Evolutionary conservation across 2,797 vertebrate genomes (phyloP).

Genomic region (Miichthys miiuy): DNA sequence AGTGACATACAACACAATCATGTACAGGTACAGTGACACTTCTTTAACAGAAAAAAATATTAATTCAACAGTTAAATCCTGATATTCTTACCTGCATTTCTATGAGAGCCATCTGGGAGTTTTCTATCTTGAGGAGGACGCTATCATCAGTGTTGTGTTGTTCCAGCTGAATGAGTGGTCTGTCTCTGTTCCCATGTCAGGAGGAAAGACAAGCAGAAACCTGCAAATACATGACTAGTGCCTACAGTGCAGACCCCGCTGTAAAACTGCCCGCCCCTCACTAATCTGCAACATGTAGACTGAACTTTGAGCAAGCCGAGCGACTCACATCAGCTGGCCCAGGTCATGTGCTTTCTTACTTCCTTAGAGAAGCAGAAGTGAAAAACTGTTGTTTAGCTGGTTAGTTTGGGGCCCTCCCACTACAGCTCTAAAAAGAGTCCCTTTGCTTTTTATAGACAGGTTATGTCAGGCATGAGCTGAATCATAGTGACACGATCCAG

Average conservation of each 20-base stretch:
- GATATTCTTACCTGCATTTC: conserved; percentile 74
- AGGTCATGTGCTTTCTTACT: conserved; percentile 85
- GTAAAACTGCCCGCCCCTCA: conserved; percentile 46
- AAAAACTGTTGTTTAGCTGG: conserved; percentile 74
- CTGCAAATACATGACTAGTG: conserved; percentile 62
- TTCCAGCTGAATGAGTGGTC: conserved; percentile 36
- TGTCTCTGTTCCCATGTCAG: conserved; percentile 66
- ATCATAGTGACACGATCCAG: conserved; percentile 28
- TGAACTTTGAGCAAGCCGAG: conserved; percentile 85
- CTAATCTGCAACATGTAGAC: conserved; percentile 75
- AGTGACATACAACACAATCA: neutral
- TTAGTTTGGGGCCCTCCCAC: conserved; percentile 67
- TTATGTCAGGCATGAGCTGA: conserved; percentile 32
- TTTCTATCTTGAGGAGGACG: conserved; percentile 36
- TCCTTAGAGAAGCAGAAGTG: conserved; percentile 85
- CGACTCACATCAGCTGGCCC: conserved; percentile 81
- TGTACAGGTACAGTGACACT: neutral
- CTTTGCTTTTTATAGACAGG: conserved; percentile 58
- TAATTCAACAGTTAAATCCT: neutral
- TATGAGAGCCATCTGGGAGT: conserved; percentile 72
- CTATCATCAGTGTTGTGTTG: conserved; percentile 44
- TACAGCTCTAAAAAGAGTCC: conserved; percentile 24
- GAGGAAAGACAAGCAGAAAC: conserved; percentile 61
- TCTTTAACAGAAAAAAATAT: conserved; percentile 2
- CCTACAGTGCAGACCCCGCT: conserved; percentile 25